Evolutionary conservation across 1,140 invertebrate genomes (phyloP).

Genomic region (Dinothrombium tinctorium): DNA sequence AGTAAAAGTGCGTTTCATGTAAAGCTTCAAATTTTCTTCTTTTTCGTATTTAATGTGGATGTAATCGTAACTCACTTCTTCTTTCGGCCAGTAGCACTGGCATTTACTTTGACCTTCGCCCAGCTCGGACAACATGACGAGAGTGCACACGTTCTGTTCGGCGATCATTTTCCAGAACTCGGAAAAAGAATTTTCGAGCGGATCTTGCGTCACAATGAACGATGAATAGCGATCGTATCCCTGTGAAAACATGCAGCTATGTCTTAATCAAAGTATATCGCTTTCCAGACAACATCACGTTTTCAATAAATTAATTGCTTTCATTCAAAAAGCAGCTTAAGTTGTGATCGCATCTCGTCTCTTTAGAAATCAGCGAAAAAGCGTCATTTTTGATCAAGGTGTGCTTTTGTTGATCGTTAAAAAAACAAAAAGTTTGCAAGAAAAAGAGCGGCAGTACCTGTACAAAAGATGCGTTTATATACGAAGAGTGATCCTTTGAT

Average conservation of each 20-base stretch:
- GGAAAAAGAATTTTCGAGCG: slow-evolving; percentile 54
- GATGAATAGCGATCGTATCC: slow-evolving; percentile 75
- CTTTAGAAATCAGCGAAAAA: no score
- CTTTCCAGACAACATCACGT: no score
- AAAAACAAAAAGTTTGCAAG: neutral
- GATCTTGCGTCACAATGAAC: slow-evolving; percentile 88
- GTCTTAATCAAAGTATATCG: no score
- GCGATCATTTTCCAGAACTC: slow-evolving; percentile 95
- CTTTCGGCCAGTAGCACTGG: slow-evolving; percentile 62
- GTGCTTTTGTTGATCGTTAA: neutral
- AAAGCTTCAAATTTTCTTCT: slow-evolving; percentile 53
- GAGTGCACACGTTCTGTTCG: slow-evolving; percentile 65
- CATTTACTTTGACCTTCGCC: slow-evolving; percentile 39
- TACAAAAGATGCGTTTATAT: slow-evolving; percentile 90
- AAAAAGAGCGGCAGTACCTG: slow-evolving; percentile 32
- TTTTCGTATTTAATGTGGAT: slow-evolving; percentile 60
- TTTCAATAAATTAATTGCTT: no score
- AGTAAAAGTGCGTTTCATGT: slow-evolving; percentile 52
- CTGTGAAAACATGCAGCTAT: no score
- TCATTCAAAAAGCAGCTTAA: no score
- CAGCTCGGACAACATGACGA: slow-evolving; percentile 83
- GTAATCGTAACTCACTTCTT: slow-evolving; percentile 47
- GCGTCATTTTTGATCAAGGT: no score
- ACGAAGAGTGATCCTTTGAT: slow-evolving; percentile 64
- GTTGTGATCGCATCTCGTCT: no score